Conservation (phyloP, 1,140 invertebrate genomes). For the Pissodes strobi region DNA sequence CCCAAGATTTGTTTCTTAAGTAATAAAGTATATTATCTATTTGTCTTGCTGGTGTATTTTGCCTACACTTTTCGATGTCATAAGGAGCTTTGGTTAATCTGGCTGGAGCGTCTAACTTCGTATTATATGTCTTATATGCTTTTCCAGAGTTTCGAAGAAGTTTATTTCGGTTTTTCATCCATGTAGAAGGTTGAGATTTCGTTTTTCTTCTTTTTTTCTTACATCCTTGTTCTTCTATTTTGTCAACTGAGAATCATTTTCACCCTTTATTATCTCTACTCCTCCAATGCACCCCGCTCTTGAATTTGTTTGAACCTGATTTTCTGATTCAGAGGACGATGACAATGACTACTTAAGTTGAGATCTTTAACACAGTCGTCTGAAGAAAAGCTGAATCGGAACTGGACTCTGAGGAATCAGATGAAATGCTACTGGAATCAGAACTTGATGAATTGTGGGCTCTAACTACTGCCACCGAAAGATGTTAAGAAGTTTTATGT, state of each 20-base stretch:
- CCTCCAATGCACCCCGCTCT: too few species aligned
- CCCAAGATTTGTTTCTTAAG: too few species aligned
- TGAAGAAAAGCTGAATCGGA: not conserved
- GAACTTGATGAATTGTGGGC: too few species aligned
- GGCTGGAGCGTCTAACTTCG: not conserved
- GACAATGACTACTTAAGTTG: not conserved
- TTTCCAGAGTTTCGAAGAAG: not conserved
- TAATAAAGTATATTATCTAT: too few species aligned
- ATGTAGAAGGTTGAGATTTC: too few species aligned
- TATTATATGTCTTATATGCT: not conserved
- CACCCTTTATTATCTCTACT: not conserved
- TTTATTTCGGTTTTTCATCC: conserved; percentile 6
- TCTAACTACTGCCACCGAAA: too few species aligned
- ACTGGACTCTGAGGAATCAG: not conserved
- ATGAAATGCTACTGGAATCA: too few species aligned
- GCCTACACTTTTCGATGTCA: not conserved
- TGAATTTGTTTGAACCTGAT: too few species aligned
- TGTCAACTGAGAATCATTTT: not conserved
- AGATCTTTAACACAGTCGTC: not conserved
- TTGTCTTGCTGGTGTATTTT: conserved; percentile 12
- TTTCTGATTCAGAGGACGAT: too few species aligned
- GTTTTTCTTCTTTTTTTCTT: too few species aligned
- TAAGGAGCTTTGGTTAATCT: not conserved
- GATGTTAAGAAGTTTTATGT: too few species aligned
- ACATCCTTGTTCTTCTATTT: not conserved